Evolutionary conservation across 2,888 invertebrate genomes (phyloP), one percentile per base, ranked within the genome.

Genomic region (Tyria jacobaeae): DNA sequence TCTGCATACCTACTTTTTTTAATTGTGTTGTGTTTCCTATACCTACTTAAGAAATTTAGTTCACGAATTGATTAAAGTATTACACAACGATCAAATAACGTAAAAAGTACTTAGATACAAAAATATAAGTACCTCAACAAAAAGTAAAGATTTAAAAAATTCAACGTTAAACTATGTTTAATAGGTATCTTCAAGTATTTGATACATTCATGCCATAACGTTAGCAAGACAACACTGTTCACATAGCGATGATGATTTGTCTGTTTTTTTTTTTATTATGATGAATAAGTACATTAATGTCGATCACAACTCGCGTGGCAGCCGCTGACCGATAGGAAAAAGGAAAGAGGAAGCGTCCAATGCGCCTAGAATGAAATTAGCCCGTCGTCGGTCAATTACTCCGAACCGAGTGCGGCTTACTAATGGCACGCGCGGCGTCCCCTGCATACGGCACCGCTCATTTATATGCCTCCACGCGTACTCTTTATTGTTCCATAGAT

Each of bases 401-500:
- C 88, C 91, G 88, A 80, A 83, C 84, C 87, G 82, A 83, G 87
- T 75, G 83, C 81, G 81, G 92, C 87, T 83, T 92, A 92, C 93
- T 91, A 92, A 92, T 92, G 89, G 88, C 89, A 85, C 86, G 84
- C 82, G 89, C 88, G 85, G 85, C 87, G 89, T 84, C 80, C 81
- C 85, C 82, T 90, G 93, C 88, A 91, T 92, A 90, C 91, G 84
- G 78, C 87, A 85, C 85, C 83, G 86, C 89, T 91, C 88, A 92
- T 94, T 92, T 85, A 87, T 91, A 93, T 94, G 91, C 92, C 82
- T 76, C 71, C 71, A 73, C 82, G 88, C 89, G 84, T 83, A 84
- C 88, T 85, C 89, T 92, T 93, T 94, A 94, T 94, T 92, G 93
- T 94, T 92, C 90, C 89, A 91, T 91, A 90, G 92, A 90, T 92